Evolutionary conservation across 2,888 invertebrate species (phyloP), one percentile per base, ranked within the genome.

Genomic region (Drosophila kokeensis): DNA sequence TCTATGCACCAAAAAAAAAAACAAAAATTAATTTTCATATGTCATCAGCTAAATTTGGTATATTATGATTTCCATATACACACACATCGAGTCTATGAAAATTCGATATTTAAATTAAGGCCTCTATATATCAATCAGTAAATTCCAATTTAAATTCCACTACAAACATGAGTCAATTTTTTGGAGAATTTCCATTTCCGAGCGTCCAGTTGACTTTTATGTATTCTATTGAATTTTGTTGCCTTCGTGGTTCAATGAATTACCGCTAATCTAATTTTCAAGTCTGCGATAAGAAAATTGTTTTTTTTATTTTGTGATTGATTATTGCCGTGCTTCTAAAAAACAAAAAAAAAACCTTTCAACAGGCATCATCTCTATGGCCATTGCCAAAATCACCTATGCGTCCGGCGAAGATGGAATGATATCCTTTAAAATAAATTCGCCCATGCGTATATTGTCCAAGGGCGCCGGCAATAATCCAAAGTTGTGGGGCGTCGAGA

Each of bases 381-480:
- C 95, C 45, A 94, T 86, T 89, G 95, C 96, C 0, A 91, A 94
- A 55, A 64, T 95, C 60, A 93, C 65, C 42, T 97, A 96, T 91
- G 82, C 62, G 27, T 94, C 95, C 76, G 94, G 91, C 15, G 95
- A 95, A 72, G 87, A 93, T 24, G 94, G 94, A 52, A 93, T 95
- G 67, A 93, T 97, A 69, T 94, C 96, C 11, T 96, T 96, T 92
- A 93, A 92, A 29, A 90, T 89, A 5, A 95, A 96, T 87, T 88
- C 93, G 10, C 93, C 94, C 0, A 95, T 96, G 13, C 93, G 93
- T 54, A 94, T 97, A 74, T 95, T 93, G 86, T 96, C 96, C 92
- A 97, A 97, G 93, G 94, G 95, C 81, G 96, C 95, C 87, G 96
- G 95, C 4, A 82, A 24, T 57, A 93, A 93, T 32, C 91, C 95